Percentiles rank a stretch among this genome's conserved stretches.
Evolutionary conservation across 2,888 invertebrate species (phyloP).

Genomic region (Xylota sylvarum): DNA sequence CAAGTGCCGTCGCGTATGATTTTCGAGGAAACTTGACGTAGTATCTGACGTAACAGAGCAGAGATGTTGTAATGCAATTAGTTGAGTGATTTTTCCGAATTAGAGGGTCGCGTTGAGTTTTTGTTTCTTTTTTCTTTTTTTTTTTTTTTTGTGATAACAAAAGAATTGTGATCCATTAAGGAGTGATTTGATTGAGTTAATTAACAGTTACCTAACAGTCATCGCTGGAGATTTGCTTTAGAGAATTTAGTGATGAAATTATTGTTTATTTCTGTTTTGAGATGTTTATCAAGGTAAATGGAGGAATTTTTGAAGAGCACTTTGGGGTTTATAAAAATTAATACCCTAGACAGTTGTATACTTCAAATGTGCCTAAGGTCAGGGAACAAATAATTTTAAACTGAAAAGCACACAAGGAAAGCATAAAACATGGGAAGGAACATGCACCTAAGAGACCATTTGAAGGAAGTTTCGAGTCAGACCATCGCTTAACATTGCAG

Average conservation of each 20-base stretch:
- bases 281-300: constrained; percentile 21
- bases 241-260: constrained; percentile 13
- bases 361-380: too few species aligned
- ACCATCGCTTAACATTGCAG: too few species aligned
- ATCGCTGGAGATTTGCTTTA: not conserved
- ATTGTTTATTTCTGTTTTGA: not conserved
- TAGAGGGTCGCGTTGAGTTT: not conserved
- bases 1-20: not conserved
- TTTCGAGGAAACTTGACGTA: not conserved
- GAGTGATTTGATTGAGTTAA: not conserved
- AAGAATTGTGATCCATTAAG: constrained; percentile 2
- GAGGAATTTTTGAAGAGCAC: constrained; percentile 1
- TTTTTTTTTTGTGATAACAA: constrained; percentile 22
- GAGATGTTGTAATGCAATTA: constrained; percentile 42
- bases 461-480: too few species aligned
- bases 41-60: constrained; percentile 22
- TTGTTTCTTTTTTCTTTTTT: too few species aligned
- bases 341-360: too few species aligned
- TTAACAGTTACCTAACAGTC: not conserved
- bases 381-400: too few species aligned
- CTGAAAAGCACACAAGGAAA: too few species aligned
- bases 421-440: too few species aligned
- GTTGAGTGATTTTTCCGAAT: not conserved
- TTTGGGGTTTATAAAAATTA: not conserved
- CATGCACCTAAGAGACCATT: too few species aligned